Evolutionary conservation across 1,140 invertebrate genomes (phyloP), one percentile per base, ranked within the genome.

Genomic region (Dendroctonus ponderosae): DNA sequence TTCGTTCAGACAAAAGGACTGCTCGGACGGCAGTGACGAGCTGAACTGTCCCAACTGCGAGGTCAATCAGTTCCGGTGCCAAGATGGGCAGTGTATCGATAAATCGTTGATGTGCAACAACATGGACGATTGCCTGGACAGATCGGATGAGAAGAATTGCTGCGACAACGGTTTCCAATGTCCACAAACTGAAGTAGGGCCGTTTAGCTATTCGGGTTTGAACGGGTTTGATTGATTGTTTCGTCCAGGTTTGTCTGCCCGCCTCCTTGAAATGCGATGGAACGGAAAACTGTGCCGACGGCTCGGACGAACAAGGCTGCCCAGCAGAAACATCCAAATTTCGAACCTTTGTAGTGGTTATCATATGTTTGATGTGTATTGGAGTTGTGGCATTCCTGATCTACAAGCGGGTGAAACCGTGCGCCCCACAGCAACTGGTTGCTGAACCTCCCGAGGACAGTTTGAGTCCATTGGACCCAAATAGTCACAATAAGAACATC

Each of bases 21-120:
- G 95, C 80, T 80, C 83, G 1, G 92, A 95, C 77, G 86, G 86
- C 12, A 90, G 89, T 4, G 92, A 94, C 74, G 92, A 95, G 79
- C 78, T 85, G 3, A 85, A 85, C n/a, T 92, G 91, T 74, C 82
- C 85, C 0, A 79, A 79, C 1, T 89, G 88, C 74, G 77, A 74
- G 5, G 79, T 80, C 3, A 85, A 89, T 71, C 86, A 91, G 69
- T 94, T 92, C 69, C 82, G 84, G 50, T 94, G 91, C 69, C 82
- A 84, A 61, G 88, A 87, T 75, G 87, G 87, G 7, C 84, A 88
- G n/a, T 94, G 91, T 73, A 91, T 92, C 26, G 87, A 88, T 80
- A 82, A 87, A 76, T 43, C 79, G 5, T 39, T 68, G 83, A 43
- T 90, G 60, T 88, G 87, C 70, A 81, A 81, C 62, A 73, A 82